A percentile compares a stretch with the other conserved stretches of the same genome.
phyloP scores from a whole-genome alignment of 2,888 invertebrate genomes.

The Leucoma salicis region DNA sequence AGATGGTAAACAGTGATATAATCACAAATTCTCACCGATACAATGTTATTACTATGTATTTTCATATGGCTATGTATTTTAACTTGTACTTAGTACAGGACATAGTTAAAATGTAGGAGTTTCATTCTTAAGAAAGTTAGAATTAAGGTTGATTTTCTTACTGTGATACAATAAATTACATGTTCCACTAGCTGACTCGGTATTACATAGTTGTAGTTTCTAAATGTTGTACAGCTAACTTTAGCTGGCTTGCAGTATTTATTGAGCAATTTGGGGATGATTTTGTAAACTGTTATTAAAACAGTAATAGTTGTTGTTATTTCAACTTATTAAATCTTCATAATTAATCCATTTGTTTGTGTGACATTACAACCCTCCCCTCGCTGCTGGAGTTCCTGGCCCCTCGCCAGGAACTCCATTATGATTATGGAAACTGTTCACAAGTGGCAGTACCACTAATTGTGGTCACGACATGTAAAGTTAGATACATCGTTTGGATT shows the following conservation, averaged over 20 bases:
- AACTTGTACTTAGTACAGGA: slow-evolving; percentile 25
- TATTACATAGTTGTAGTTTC: slow-evolving; percentile 27
- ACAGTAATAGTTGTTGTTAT: slow-evolving; percentile 4
- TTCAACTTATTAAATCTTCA: slow-evolving; percentile 8
- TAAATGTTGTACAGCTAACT: slow-evolving; percentile 15
- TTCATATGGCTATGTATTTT: slow-evolving; percentile 17
- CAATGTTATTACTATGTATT: slow-evolving; percentile 8
- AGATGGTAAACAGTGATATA: slow-evolving; percentile 40
- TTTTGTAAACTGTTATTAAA: too few species aligned
- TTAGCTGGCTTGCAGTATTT: slow-evolving; percentile 26
- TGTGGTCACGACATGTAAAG: too few species aligned
- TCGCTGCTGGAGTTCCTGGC: too few species aligned
- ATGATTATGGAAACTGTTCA: too few species aligned
- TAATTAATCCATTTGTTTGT: slow-evolving; percentile 5
- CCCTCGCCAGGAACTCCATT: too few species aligned
- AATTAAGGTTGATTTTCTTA: slow-evolving; percentile 32
- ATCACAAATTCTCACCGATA: background rate
- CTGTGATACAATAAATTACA: slow-evolving; percentile 30
- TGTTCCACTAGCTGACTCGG: slow-evolving; percentile 14
- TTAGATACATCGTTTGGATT: too few species aligned
- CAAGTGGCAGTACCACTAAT: too few species aligned
- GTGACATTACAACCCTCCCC: too few species aligned
- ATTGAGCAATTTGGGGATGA: slow-evolving; percentile 24
- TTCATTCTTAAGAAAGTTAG: slow-evolving; percentile 21
- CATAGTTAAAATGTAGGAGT: slow-evolving; percentile 20